Percentiles rank a stretch among this genome's conserved stretches.
Evolutionary conservation across 2,888 invertebrate species (phyloP).

Genomic region (Scrobipalpa atriplicella): DNA sequence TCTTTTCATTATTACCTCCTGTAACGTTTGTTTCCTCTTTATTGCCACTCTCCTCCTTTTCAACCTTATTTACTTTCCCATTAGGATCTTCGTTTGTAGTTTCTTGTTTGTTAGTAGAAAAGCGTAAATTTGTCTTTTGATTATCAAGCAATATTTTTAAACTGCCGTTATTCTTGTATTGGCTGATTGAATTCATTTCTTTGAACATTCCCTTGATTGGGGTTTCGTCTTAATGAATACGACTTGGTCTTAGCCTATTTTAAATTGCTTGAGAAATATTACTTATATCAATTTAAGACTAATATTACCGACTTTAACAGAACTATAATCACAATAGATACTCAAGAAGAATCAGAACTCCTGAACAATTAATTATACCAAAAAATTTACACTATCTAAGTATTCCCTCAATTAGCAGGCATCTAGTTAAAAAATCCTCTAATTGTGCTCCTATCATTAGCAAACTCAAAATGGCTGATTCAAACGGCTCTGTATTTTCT

Average conservation of each 20-base stretch:
- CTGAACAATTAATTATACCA: neutral
- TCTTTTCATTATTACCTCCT: constrained; percentile 65
- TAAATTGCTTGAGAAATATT: too few relatives aligned
- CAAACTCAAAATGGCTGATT: constrained; percentile 65
- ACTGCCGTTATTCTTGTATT: constrained; percentile 52
- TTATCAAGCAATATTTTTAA: constrained; percentile 61
- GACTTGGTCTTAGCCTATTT: neutral
- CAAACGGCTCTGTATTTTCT: constrained; percentile 58
- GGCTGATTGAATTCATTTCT: constrained; percentile 43
- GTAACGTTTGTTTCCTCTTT: constrained; percentile 38
- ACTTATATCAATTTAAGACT: too few relatives aligned
- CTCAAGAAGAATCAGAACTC: neutral
- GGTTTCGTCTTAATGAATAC: constrained; percentile 21
- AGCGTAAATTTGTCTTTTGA: constrained; percentile 41
- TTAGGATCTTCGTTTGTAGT: constrained; percentile 27
- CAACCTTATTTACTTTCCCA: constrained; percentile 30
- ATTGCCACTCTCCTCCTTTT: constrained; percentile 29
- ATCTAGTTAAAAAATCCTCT: constrained; percentile 53
- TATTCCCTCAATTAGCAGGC: constrained; percentile 17
- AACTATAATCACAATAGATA: neutral
- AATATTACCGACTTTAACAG: neutral
- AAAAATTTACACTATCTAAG: constrained; percentile 18
- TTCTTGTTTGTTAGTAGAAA: constrained; percentile 28
- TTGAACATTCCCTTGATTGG: constrained; percentile 7
- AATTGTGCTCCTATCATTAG: constrained; percentile 68